Evolutionary conservation across 2,113 vertebrate genomes (phyloP), one percentile per base, ranked within the genome.

Genomic region (Oryzias woworae): DNA sequence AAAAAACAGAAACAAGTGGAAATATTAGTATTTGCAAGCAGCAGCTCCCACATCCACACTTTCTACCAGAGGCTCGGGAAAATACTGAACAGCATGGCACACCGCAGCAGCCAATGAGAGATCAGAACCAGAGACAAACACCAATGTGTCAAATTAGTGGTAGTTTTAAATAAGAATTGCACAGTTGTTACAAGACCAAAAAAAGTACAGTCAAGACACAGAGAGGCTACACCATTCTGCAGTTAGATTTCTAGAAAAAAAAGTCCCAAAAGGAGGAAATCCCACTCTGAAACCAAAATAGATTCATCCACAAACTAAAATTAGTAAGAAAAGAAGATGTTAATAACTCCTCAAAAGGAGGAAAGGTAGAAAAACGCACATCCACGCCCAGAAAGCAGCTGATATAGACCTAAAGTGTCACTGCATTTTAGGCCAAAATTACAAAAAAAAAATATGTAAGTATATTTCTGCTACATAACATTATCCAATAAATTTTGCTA

Each of bases 31-130:
- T 58, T 59, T 64, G 64, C 71, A 74, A 63, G 66, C 52, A 76
- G 71, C 70, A 78, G 63, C 53, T 75, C 71, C 67, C 71, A 80
- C 75, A 59, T 79, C 68, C 53, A 82, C 47, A 79, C 75, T 78
- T 75, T 85, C 62, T 46, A 82, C 74, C 69, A 73, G 47, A 82
- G 77, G 58, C 61, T 84, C 67, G 80, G 62, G 75, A 77, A 79
- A 79, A 71, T 90, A 90, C 57, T 88, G 94, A 96, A 97, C 95
- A 97, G 96, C 96, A 98, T 98, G 97, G 97, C 97, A 98, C 95
- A 96, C 95, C 94, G 95, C 93, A 95, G 90, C 93, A 93, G 86
- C 87, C 80, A 88, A 75, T 56, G 70, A 87, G 36, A 81, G 82
- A 65, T 66, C 70, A 74, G 52, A 72, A 78, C 75, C 66, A 72